phyloP scores from a whole-genome alignment of 2,888 invertebrate genomes.

The Diplazon laetatorius region DNA sequence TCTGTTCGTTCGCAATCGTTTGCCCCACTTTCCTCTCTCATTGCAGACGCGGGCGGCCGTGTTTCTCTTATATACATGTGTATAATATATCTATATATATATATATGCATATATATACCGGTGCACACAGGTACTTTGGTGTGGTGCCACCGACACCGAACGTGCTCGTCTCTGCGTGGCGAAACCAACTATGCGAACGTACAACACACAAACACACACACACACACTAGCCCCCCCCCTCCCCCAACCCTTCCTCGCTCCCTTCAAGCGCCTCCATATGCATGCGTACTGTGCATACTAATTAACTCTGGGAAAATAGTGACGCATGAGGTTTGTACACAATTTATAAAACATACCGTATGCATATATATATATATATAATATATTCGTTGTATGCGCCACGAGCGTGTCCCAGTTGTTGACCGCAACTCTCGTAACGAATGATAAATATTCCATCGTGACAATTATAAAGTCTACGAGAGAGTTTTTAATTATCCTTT shows the following conservation, averaged over 20 bases:
- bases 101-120: background rate
- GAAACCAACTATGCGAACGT: slow-evolving; percentile 45
- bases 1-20: slow-evolving; percentile 45
- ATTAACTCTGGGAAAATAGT: slow-evolving; percentile 47
- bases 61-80: slow-evolving; percentile 50
- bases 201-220: too few species aligned
- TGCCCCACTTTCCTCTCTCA: slow-evolving; percentile 60
- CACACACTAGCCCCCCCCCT: slow-evolving; percentile 16
- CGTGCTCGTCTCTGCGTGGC: slow-evolving; percentile 47
- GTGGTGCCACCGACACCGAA: slow-evolving; percentile 4
- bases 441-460: background rate
- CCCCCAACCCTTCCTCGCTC: slow-evolving; percentile 13
- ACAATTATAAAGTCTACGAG: background rate
- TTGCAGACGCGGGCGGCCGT: slow-evolving; percentile 41
- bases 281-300: slow-evolving; percentile 53
- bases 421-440: slow-evolving; percentile 10
- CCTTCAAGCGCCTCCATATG: background rate
- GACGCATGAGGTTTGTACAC: slow-evolving; percentile 34
- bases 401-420: background rate
- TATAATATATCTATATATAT: background rate
- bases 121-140: background rate
- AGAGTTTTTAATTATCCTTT: background rate
- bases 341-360: background rate
- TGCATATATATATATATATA: background rate
- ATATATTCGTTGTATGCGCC: background rate